Percentiles rank a stretch among this genome's conserved stretches.
These are phyloP conservation scores for Melieria crassipennis DNA, from an alignment of 2,888 invertebrate genomes.

Conservation along the genomic window DNA sequence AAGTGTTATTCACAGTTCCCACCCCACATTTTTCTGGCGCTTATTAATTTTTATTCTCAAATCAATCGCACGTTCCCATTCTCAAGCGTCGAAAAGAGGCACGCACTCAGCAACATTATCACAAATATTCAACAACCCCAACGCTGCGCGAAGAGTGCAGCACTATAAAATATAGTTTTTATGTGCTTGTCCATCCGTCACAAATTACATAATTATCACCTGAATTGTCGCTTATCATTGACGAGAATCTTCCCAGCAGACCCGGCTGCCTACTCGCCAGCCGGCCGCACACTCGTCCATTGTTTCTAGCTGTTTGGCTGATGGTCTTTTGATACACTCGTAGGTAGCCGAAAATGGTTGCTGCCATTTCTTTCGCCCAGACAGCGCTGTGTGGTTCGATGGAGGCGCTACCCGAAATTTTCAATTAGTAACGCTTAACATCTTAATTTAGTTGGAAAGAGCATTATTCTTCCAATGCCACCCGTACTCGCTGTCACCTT, in stretches of 20 bases:
- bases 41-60: no score
- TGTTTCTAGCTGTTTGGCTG: background rate
- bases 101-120: no score
- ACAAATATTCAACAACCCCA: no score
- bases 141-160: no score
- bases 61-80: no score
- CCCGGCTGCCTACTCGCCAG: slow-evolving; percentile 24
- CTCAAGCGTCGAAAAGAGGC: no score
- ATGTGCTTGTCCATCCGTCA: slow-evolving; percentile 59
- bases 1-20: no score
- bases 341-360: no score
- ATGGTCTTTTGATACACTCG: no score
- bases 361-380: no score
- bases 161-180: background rate
- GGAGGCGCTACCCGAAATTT: slow-evolving; percentile 47
- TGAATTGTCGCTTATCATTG: slow-evolving; percentile 58
- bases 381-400: no score
- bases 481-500: slow-evolving; percentile 9
- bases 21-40: no score
- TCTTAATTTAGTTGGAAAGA: slow-evolving; percentile 45
- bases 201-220: slow-evolving; percentile 63
- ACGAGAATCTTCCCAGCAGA: slow-evolving; percentile 52
- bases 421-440: slow-evolving; percentile 62
- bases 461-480: slow-evolving; percentile 47
- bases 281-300: background rate